Evolutionary conservation across 2,113 vertebrate genomes (phyloP).

Genomic region (Pyxicephalus adspersus): DNA sequence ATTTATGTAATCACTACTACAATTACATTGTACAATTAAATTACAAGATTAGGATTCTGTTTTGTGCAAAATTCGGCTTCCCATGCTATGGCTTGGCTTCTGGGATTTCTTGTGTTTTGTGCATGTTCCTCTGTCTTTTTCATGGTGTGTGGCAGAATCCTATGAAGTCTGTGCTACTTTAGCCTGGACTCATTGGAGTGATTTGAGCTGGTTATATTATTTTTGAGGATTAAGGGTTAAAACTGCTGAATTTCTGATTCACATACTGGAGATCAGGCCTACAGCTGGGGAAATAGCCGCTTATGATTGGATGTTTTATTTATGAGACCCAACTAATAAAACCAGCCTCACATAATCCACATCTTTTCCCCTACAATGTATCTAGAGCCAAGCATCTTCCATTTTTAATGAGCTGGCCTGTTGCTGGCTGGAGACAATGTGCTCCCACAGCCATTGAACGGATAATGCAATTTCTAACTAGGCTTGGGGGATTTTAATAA

Average conservation of each 20-base stretch:
- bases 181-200: no score
- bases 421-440: conserved; percentile 10
- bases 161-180: no score
- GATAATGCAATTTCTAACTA: neutral
- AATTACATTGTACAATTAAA: no score
- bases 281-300: conserved; percentile 1
- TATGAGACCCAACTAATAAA: conserved; percentile 45
- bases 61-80: no score
- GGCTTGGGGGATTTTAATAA: neutral
- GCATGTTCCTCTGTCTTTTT: no score
- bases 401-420: conserved; percentile 37
- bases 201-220: no score
- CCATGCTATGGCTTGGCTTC: no score
- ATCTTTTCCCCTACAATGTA: neutral
- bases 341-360: conserved; percentile 12
- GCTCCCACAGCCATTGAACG: neutral
- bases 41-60: no score
- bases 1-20: no score
- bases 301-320: conserved; percentile 38
- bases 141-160: no score
- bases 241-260: neutral
- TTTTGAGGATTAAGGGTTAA: conserved; percentile 2
- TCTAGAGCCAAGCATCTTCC: neutral
- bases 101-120: no score
- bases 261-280: conserved; percentile 11